These are phyloP conservation scores for Pteronotus mesoamericanus DNA, from an alignment of 2,797 vertebrate genomes.

Conservation along the genomic window DNA sequence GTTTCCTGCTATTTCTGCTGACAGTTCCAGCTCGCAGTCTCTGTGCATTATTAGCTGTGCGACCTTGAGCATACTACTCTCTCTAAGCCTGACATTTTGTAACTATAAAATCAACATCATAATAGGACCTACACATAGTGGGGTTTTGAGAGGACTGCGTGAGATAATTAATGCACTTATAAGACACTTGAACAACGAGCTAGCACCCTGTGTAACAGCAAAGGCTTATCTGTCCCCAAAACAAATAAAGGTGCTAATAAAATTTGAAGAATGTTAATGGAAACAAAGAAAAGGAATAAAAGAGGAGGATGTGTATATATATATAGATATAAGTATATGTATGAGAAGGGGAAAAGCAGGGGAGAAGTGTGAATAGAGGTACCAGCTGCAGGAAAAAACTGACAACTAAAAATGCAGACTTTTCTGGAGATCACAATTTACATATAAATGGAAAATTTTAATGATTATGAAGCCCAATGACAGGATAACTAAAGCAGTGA, in stretches of 20 bases:
- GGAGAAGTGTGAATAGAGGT: neutral
- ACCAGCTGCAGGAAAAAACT: neutral
- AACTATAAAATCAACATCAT: neutral
- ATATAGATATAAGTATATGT: accelerated
- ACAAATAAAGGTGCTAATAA: neutral
- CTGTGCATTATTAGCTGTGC: neutral
- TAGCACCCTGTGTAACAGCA: neutral
- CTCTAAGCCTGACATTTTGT: neutral
- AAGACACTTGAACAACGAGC: neutral
- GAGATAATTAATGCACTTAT: neutral
- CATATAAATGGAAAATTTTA: neutral
- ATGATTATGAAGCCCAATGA: neutral
- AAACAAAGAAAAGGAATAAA: slow-evolving; percentile 16
- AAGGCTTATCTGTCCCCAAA: neutral
- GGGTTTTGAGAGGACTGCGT: neutral
- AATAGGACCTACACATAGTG: neutral
- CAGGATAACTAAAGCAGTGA: neutral
- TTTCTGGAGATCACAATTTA: neutral
- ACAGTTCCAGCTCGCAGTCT: neutral
- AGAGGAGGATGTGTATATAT: neutral
- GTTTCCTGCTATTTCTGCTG: neutral
- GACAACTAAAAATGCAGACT: neutral
- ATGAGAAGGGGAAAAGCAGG: neutral
- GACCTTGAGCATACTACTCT: neutral
- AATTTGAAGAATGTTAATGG: neutral